These are phyloP conservation scores for Heterocephalus glaber DNA, from an alignment of 2,113 vertebrate species.

Conservation along the genomic window DNA sequence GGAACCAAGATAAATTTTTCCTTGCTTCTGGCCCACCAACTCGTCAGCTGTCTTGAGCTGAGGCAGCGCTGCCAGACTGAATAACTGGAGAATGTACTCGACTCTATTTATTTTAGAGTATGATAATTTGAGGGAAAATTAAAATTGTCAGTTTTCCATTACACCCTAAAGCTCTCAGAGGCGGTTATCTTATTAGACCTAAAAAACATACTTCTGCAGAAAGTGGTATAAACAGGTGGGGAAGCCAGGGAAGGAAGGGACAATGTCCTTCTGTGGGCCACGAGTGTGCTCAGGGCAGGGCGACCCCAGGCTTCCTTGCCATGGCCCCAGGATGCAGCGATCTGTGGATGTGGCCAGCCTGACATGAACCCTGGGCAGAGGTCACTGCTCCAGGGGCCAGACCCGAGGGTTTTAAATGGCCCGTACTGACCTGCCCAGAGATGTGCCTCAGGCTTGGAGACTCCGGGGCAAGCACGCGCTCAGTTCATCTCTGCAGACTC, in stretches of 20 bases:
- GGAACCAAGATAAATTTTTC: conserved; percentile 78
- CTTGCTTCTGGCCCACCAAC: conserved; percentile 70
- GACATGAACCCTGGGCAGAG: background rate
- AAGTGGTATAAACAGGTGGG: conserved; percentile 54
- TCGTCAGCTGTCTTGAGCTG: conserved; percentile 66
- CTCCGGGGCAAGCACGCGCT: background rate
- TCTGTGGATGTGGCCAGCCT: background rate
- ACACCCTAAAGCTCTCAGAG: conserved; percentile 48
- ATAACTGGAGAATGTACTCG: conserved; percentile 61
- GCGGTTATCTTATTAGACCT: conserved; percentile 67
- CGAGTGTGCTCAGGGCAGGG: background rate
- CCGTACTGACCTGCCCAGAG: fast-evolving
- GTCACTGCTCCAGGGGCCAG: background rate
- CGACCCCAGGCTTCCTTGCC: background rate
- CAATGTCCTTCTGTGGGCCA: background rate
- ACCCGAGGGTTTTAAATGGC: background rate
- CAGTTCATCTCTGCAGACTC: background rate
- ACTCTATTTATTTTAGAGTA: conserved; percentile 77
- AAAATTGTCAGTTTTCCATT: conserved; percentile 75
- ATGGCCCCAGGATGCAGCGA: no score
- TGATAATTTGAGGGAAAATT: conserved; percentile 76
- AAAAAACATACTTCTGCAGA: conserved; percentile 42
- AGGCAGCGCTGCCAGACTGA: conserved; percentile 67
- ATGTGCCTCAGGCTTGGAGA: background rate
- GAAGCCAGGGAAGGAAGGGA: conserved; percentile 21